phyloP scores from a whole-genome alignment of 2,113 vertebrate species.

The Bettongia penicillata region DNA sequence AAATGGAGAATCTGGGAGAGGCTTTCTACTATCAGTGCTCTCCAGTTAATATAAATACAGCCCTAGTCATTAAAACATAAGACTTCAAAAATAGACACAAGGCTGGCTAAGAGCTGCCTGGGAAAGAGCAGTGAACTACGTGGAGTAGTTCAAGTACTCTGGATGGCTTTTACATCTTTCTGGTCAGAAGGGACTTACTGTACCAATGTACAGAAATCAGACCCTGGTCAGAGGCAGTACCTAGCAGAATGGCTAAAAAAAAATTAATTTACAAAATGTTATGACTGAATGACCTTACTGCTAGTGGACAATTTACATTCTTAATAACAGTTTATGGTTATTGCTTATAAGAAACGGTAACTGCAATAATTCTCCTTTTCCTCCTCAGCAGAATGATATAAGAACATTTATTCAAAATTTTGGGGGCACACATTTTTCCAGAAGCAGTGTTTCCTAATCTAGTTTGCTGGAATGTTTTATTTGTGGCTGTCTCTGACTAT shows the following conservation, averaged over 20 bases:
- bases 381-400: constrained; percentile 18
- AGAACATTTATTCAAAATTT: constrained; percentile 64
- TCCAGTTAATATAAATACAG: background rate
- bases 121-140: background rate
- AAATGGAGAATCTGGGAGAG: background rate
- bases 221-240: background rate
- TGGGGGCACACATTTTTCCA: constrained; percentile 65
- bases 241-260: background rate
- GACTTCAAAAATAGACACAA: background rate
- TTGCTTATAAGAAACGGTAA: background rate
- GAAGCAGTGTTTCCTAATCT: constrained; percentile 45
- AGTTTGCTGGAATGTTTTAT: constrained; percentile 75
- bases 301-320: background rate
- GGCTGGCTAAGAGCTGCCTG: background rate
- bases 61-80: background rate
- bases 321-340: background rate
- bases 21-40: background rate
- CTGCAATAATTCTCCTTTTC: background rate
- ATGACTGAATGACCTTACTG: background rate
- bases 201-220: constrained; percentile 10
- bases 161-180: constrained; percentile 2
- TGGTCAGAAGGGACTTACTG: background rate
- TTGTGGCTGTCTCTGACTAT: constrained; percentile 76
- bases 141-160: background rate
- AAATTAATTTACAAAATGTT: constrained; percentile 25